Evolutionary conservation across 2,888 invertebrate species (phyloP).

Genomic region (Chrysomela aeneicollis): DNA sequence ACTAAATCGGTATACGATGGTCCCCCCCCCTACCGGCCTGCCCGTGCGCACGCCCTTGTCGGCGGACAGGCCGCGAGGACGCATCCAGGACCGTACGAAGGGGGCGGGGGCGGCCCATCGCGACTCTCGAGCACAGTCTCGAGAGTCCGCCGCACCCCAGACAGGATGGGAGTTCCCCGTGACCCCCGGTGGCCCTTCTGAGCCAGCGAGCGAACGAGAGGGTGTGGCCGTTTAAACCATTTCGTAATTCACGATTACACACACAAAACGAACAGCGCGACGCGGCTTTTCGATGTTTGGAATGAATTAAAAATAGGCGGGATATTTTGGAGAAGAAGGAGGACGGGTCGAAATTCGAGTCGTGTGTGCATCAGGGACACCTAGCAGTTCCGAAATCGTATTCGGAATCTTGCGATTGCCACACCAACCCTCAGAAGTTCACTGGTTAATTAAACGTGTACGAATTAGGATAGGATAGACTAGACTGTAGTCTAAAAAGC

Average conservation of each 20-base stretch:
- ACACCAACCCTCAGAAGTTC: too few species aligned
- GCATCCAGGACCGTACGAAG: constrained; percentile 43
- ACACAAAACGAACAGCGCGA: constrained; percentile 39
- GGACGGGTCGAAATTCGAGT: too few species aligned
- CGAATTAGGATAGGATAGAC: too few species aligned
- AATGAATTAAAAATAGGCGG: constrained; percentile 44
- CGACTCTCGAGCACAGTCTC: too few species aligned
- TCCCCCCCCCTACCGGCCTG: neutral
- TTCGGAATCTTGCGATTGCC: neutral
- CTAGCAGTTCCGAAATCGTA: constrained; percentile 8
- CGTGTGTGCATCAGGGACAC: constrained; percentile 36
- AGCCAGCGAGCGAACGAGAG: constrained; percentile 49
- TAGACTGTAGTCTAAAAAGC: too few species aligned
- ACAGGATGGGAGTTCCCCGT: constrained; percentile 61
- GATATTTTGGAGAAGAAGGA: constrained; percentile 32
- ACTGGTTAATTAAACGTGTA: too few species aligned
- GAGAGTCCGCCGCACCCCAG: constrained; percentile 57
- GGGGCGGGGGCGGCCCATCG: constrained; percentile 38
- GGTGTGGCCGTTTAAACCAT: constrained; percentile 54
- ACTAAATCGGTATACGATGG: too few species aligned
- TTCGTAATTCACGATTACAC: constrained; percentile 54
- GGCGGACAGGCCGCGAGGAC: constrained; percentile 48
- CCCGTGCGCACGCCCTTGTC: neutral
- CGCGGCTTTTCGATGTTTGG: constrained; percentile 41
- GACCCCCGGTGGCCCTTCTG: constrained; percentile 55